Evolutionary conservation across 2,888 invertebrate species (phyloP).

Genomic region (Nesidiocoris tenuis): DNA sequence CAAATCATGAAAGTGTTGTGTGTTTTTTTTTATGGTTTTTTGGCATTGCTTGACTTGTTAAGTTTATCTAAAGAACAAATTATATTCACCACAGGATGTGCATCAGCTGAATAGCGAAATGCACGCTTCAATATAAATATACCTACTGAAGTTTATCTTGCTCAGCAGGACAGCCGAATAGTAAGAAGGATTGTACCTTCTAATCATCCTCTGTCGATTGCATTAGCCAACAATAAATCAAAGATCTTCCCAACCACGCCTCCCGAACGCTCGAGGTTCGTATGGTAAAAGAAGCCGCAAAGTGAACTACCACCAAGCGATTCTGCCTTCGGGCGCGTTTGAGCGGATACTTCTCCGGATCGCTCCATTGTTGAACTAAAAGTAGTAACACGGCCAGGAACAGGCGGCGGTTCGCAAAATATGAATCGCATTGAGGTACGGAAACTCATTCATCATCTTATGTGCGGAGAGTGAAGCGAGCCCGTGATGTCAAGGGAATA

Average conservation of each 20-base stretch:
- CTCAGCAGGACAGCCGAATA: too few relatives aligned
- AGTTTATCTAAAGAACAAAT: too few relatives aligned
- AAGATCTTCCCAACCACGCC: not conserved
- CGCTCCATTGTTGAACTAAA: not conserved
- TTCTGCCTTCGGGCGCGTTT: not conserved
- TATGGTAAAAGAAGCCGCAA: not conserved
- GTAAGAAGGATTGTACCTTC: too few relatives aligned
- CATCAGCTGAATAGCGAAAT: too few relatives aligned
- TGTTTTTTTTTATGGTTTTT: too few relatives aligned
- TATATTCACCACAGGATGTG: too few relatives aligned
- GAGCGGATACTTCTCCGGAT: not conserved
- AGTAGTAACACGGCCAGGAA: not conserved
- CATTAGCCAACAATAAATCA: constrained; percentile 30
- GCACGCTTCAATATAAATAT: too few relatives aligned
- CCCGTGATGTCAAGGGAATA: not conserved
- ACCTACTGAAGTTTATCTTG: too few relatives aligned
- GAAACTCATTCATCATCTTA: not conserved
- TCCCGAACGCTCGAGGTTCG: not conserved
- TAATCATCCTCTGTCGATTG: constrained; percentile 29
- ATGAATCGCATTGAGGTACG: not conserved
- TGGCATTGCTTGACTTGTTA: too few relatives aligned
- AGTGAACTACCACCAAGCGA: not conserved
- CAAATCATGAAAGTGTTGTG: too few relatives aligned
- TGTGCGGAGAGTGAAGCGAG: not conserved
- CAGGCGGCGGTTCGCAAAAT: not conserved